Percentiles rank a stretch among this genome's conserved stretches.
Evolutionary conservation across 2,888 invertebrate species (phyloP).

Genomic region (Ophonus ardosiacus): DNA sequence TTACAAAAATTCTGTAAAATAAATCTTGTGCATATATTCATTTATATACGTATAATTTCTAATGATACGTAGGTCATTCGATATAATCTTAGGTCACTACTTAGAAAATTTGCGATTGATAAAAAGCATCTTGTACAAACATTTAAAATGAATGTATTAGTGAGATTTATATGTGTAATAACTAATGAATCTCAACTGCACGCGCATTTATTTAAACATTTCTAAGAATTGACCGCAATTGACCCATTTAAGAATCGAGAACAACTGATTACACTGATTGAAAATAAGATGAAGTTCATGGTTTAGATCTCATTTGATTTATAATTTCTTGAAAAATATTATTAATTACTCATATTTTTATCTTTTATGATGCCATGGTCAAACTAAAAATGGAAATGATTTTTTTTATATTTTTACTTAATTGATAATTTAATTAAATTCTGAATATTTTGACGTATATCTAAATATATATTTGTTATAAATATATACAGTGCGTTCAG

Average conservation of each 20-base stretch:
- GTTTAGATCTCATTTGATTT: slow-evolving; percentile 29
- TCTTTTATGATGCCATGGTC: slow-evolving; percentile 41
- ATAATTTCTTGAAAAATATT: slow-evolving; percentile 25
- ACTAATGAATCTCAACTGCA: neutral
- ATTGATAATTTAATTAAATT: slow-evolving; percentile 61
- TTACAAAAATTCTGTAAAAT: too few relatives aligned
- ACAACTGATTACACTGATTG: neutral
- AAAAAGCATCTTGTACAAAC: neutral
- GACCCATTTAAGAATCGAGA: slow-evolving; percentile 27
- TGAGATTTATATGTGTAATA: neutral
- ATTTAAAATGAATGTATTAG: neutral
- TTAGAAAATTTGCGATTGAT: neutral
- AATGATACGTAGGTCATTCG: neutral
- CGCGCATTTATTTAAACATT: neutral
- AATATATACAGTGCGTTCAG: too few relatives aligned
- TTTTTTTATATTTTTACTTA: slow-evolving; percentile 15
- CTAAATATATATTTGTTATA: neutral
- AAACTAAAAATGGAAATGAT: slow-evolving; percentile 2
- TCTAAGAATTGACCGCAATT: neutral
- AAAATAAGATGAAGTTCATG: slow-evolving; percentile 38
- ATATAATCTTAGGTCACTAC: neutral
- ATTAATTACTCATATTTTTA: slow-evolving; percentile 23
- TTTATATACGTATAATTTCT: neutral
- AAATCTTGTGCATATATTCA: too few relatives aligned
- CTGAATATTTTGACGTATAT: slow-evolving; percentile 20